Conservation (phyloP, 2,888 invertebrate genomes). For the Emmelina monodactyla region DNA sequence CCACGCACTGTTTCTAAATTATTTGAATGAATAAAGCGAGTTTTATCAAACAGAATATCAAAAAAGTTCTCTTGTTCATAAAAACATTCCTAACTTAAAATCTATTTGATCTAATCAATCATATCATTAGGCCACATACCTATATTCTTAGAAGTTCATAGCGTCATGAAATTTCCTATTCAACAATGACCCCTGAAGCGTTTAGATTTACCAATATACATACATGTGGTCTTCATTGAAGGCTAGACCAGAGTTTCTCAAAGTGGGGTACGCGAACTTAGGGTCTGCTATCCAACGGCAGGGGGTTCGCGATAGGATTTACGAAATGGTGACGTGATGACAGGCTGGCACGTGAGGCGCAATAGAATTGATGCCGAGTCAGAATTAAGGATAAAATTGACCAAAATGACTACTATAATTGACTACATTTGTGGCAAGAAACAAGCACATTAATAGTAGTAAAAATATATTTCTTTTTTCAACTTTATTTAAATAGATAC, state of each 20-base stretch:
- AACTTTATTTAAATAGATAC: not conserved
- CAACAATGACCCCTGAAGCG: no score
- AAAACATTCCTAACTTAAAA: no score
- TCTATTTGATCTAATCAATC: no score
- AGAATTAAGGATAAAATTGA: not conserved
- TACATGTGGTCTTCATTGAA: no score
- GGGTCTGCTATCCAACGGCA: not conserved
- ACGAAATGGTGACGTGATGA: not conserved
- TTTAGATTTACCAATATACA: no score
- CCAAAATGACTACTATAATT: not conserved
- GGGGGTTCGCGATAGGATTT: not conserved
- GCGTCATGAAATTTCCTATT: no score
- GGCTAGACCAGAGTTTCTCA: not conserved
- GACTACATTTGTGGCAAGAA: not conserved
- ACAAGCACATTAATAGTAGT: not conserved
- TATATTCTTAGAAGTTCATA: no score
- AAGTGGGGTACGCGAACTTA: not conserved
- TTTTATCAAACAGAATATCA: no score
- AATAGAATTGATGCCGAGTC: not conserved
- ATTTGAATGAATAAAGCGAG: no score
- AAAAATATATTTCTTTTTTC: not conserved
- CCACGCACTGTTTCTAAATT: no score
- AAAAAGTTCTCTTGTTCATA: no score
- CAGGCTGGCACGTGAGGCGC: not conserved
- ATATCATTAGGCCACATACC: no score